phyloP scores from a whole-genome alignment of 2,888 invertebrate species.

The Rhabditoides inermis region DNA sequence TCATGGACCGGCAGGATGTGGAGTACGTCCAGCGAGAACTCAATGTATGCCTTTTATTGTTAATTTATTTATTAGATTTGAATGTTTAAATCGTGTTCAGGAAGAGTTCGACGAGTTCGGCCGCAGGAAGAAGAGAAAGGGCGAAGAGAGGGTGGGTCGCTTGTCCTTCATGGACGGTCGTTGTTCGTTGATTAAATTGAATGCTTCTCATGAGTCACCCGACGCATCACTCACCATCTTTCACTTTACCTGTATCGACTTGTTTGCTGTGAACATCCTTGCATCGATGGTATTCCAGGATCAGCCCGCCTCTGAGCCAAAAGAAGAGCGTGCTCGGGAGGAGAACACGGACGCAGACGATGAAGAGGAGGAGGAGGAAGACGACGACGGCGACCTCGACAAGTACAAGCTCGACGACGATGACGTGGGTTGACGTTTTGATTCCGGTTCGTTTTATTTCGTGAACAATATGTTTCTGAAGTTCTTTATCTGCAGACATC shows the following conservation, averaged over 20 bases:
- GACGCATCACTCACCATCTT: too few species aligned
- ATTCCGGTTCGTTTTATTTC: too few species aligned
- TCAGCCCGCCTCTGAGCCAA: neutral
- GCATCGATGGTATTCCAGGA: neutral
- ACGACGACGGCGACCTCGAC: conserved; percentile 37
- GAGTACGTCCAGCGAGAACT: conserved; percentile 78
- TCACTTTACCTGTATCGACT: too few species aligned
- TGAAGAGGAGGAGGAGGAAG: conserved; percentile 22
- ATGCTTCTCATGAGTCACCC: neutral
- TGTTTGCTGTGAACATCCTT: too few species aligned
- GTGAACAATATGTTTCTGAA: too few species aligned
- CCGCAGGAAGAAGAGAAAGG: conserved; percentile 39
- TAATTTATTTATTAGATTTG: too few species aligned
- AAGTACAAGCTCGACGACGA: conserved; percentile 36
- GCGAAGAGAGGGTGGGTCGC: conserved; percentile 13
- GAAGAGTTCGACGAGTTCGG: conserved; percentile 81
- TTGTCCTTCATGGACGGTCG: neutral
- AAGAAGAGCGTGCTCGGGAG: neutral
- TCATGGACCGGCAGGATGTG: conserved; percentile 62
- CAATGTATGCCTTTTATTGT: too few species aligned
- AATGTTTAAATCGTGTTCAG: conserved; percentile 46
- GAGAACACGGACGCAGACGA: conserved; percentile 2
- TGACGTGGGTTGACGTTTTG: neutral
- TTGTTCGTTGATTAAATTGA: conserved; percentile 6
- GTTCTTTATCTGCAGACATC: too few species aligned